Evolutionary conservation across 1,140 invertebrate species (phyloP).

Genomic region (Bombus terrestris): DNA sequence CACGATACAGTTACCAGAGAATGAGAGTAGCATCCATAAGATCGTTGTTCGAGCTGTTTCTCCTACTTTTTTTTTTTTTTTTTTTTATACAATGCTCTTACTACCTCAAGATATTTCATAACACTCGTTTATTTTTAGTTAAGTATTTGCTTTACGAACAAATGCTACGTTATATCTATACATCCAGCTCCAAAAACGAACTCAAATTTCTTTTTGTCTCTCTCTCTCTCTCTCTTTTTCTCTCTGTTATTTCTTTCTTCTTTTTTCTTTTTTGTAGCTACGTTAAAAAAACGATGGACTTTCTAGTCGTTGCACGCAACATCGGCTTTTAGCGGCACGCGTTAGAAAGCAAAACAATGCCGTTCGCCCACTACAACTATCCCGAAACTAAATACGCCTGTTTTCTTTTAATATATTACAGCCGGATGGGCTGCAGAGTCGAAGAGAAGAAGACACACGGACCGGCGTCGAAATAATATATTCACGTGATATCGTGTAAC

Average conservation of each 20-base stretch:
- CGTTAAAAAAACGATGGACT: no score
- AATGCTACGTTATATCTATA: no score
- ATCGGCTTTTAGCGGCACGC: conserved; percentile 1
- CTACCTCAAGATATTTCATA: neutral
- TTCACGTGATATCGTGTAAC: conserved; percentile 44
- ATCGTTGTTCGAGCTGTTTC: neutral
- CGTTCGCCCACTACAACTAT: neutral
- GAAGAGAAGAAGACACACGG: conserved; percentile 12
- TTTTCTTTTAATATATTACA: conserved; percentile 35
- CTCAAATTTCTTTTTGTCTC: neutral
- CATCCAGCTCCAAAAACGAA: neutral
- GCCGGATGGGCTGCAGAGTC: neutral
- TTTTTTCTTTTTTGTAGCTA: no score
- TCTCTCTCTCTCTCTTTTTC: no score
- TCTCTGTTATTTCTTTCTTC: neutral
- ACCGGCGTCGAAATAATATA: conserved; percentile 31
- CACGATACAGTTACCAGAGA: neutral
- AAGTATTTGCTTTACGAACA: neutral
- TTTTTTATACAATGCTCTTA: neutral
- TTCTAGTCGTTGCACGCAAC: neutral
- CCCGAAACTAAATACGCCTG: conserved; percentile 2
- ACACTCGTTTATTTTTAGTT: conserved; percentile 7
- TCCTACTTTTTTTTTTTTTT: no score
- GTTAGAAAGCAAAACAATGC: conserved; percentile 12
- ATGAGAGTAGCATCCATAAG: neutral